These are phyloP conservation scores for Macrotrachela quadricornifera DNA, from an alignment of 1,140 invertebrate genomes.

Conservation along the genomic window DNA sequence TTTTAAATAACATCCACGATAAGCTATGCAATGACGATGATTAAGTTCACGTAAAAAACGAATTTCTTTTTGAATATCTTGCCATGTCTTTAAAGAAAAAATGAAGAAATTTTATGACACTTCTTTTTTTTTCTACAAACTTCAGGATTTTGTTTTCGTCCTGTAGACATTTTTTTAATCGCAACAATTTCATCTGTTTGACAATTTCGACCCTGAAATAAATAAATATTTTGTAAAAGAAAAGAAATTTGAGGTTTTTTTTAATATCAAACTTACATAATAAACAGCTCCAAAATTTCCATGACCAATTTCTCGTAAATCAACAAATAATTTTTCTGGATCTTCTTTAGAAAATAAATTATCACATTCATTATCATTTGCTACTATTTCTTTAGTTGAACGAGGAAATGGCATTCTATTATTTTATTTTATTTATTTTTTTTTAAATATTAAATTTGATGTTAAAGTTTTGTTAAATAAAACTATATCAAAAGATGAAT, in stretches of 20 bases:
- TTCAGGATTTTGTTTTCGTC: slow-evolving; percentile 85
- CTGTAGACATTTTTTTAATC: slow-evolving; percentile 92
- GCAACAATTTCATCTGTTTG: slow-evolving; percentile 82
- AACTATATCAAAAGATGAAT: too few relatives aligned
- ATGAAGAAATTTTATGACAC: too few relatives aligned
- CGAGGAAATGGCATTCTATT: too few relatives aligned
- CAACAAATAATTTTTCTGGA: slow-evolving; percentile 91
- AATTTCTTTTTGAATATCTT: slow-evolving; percentile 97
- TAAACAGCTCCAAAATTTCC: slow-evolving; percentile 98
- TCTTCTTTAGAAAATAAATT: slow-evolving; percentile 42
- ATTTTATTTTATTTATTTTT: too few relatives aligned
- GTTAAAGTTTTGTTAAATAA: too few relatives aligned
- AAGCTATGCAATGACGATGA: slow-evolving; percentile 91
- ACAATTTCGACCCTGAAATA: slow-evolving; percentile 19
- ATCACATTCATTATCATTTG: too few relatives aligned
- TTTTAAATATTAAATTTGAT: too few relatives aligned
- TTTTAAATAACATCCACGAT: slow-evolving; percentile 89
- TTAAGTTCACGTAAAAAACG: slow-evolving; percentile 76
- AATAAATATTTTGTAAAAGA: too few relatives aligned
- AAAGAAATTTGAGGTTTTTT: too few relatives aligned
- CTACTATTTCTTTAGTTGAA: too few relatives aligned
- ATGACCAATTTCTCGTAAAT: slow-evolving; percentile 94
- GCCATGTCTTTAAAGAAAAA: slow-evolving; percentile 55
- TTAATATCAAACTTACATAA: slow-evolving; percentile 40
- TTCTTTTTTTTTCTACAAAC: slow-evolving; percentile 13